Base-by-base conservation (phyloP, 2,113 vertebrate species). In the Esox niger region DNA sequence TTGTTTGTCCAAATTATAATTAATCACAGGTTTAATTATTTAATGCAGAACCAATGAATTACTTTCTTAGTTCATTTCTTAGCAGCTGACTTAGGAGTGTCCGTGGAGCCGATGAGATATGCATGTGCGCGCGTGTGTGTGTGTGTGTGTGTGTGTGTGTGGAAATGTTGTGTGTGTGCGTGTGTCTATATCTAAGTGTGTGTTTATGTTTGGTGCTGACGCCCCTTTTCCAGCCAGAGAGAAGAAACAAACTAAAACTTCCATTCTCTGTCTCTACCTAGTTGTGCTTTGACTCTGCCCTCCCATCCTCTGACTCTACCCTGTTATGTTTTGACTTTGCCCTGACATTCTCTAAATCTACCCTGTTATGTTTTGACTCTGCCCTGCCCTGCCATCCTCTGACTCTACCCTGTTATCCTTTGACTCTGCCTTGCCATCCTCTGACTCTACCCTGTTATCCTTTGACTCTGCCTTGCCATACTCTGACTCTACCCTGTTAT, bases 21-120 rank as follows among this genome's bases (percentile, higher is more conserved):
- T 80, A 83, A 84, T 84, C 76, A 77, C 85, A 87, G 83, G 79
- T 82, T 83, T 79, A 86, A 85, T 79, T 75, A 84, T 86, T 87
- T 79, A 80, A 64, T 6, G 46, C 32, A 20, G 30, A 79, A 46
- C 68, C 6, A 70, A 77, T 74, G 71, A 70, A 79, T 57, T 71
- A 73, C 73, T 81, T 78, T 78, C 66, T 76, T n/a, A n/a, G n/a
- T 66, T 76, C 68, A 58, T 76, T 79, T 64, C 66, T 76, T 78
- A 9, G 64, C 78, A 84, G 79, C 80, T 81, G 73, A 70, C 74
- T 73, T 58, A 23, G 64, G 66, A 76, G 73, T 38, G 32, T 79
- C 75, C 77, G 75, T 52, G 11, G 73, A 76, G 75, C 30, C 59
- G 15, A 17, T 64, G 25, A 32, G 57, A 62, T n/a, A 62, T 61